These are phyloP conservation scores for Pangasius sanitwongsei DNA, from an alignment of 2,797 vertebrate species.

Conservation along the genomic window DNA sequence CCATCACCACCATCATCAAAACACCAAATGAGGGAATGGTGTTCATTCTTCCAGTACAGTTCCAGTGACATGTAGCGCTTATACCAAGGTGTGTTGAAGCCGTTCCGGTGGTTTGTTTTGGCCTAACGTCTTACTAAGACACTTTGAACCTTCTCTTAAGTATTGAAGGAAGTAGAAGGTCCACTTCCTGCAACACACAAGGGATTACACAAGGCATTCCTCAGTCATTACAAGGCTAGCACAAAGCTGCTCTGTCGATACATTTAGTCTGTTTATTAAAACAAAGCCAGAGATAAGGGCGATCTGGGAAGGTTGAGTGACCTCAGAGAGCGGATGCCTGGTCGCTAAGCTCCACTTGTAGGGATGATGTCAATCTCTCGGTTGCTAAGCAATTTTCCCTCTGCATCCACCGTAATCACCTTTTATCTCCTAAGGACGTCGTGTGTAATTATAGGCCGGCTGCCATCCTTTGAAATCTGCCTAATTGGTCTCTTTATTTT, in stretches of 20 bases:
- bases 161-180: neutral
- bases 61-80: too few relatives aligned
- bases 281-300: constrained; percentile 45
- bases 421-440: constrained; percentile 75
- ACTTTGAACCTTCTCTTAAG: neutral
- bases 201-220: constrained; percentile 23
- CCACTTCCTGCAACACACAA: neutral
- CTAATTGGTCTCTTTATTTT: constrained; percentile 79
- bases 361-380: constrained; percentile 60
- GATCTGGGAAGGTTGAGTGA: constrained; percentile 44
- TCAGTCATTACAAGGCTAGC: constrained; percentile 4
- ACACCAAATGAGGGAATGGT: too few relatives aligned
- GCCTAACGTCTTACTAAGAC: neutral
- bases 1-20: neutral
- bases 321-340: constrained; percentile 42
- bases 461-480: constrained; percentile 80
- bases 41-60: neutral
- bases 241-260: constrained; percentile 26
- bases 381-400: constrained; percentile 64
- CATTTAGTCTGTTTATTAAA: constrained; percentile 32
- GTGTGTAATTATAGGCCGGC: constrained; percentile 74
- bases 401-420: constrained; percentile 67
- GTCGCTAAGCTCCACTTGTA: constrained; percentile 45
- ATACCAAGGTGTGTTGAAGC: neutral
- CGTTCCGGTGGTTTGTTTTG: neutral